Conservation (phyloP, 2,113 vertebrate species). For the Antechinus stuartii region DNA sequence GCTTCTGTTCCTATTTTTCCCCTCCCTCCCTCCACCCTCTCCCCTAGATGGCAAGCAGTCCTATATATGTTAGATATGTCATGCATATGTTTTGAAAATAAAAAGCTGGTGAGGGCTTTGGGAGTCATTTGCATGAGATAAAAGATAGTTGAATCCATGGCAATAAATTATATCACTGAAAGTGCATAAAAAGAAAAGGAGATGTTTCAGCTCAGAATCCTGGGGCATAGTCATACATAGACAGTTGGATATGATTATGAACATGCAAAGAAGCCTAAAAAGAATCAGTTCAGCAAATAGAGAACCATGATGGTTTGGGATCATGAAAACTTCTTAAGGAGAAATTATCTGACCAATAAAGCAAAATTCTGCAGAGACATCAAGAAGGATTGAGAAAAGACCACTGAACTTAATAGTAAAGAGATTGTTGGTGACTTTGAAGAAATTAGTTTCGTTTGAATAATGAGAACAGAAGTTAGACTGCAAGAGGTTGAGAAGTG, state of each 20-base stretch:
- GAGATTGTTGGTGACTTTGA: not conserved
- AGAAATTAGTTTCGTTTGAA: not conserved
- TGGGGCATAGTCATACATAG: not conserved
- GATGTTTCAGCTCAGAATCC: not conserved
- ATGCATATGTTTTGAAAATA: no score
- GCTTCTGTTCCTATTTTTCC: no score
- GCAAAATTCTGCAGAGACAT: no score
- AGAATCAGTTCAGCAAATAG: not conserved
- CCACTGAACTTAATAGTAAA: not conserved
- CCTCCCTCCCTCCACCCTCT: no score
- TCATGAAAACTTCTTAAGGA: no score
- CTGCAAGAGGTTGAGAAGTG: not conserved
- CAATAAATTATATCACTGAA: not conserved
- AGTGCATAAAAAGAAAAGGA: not conserved
- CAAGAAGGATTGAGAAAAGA: not conserved
- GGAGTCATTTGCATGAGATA: not conserved
- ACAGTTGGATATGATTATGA: not conserved
- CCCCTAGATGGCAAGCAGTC: no score
- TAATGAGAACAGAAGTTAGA: not conserved
- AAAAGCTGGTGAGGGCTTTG: not conserved
- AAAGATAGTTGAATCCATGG: not conserved
- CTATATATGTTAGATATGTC: no score
- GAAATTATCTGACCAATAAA: no score
- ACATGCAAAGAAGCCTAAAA: not conserved
- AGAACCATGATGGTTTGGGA: not conserved